Conservation (phyloP, 2,113 vertebrate species). For the Mesitornis unicolor region DNA sequence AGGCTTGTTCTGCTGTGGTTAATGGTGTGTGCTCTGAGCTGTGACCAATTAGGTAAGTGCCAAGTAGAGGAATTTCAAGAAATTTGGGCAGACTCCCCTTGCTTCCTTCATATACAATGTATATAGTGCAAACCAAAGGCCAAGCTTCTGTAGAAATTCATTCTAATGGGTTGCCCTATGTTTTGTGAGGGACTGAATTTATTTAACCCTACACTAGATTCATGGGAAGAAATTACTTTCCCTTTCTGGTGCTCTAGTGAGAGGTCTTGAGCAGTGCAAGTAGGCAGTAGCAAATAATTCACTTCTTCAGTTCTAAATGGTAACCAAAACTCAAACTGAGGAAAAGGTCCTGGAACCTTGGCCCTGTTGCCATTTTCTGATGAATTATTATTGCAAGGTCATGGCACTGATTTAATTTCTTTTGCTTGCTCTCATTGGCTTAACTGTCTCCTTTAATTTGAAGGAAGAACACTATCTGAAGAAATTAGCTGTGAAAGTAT, state of each 20-base stretch:
- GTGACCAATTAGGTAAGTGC: background rate
- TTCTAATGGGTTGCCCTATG: rapidly evolving
- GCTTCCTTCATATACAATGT: rapidly evolving
- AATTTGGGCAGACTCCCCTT: background rate
- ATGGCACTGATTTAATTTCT: background rate
- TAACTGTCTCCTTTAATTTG: background rate
- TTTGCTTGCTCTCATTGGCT: background rate
- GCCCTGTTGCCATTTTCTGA: background rate
- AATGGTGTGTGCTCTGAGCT: background rate
- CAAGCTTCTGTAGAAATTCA: background rate
- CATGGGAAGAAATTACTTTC: background rate
- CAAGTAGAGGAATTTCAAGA: background rate
- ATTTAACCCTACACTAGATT: background rate
- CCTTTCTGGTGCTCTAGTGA: background rate
- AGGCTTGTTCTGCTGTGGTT: background rate
- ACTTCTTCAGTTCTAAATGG: rapidly evolving
- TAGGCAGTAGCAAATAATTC: background rate
- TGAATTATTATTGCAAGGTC: background rate
- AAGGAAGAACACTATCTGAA: background rate
- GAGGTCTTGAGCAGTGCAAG: background rate
- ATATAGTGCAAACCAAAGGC: background rate
- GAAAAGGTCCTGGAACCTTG: background rate
- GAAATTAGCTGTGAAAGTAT: background rate
- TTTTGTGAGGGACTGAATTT: background rate
- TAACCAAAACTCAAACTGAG: background rate